Conservation (phyloP, 1,140 invertebrate species). For the Neodiprion lecontei region DNA sequence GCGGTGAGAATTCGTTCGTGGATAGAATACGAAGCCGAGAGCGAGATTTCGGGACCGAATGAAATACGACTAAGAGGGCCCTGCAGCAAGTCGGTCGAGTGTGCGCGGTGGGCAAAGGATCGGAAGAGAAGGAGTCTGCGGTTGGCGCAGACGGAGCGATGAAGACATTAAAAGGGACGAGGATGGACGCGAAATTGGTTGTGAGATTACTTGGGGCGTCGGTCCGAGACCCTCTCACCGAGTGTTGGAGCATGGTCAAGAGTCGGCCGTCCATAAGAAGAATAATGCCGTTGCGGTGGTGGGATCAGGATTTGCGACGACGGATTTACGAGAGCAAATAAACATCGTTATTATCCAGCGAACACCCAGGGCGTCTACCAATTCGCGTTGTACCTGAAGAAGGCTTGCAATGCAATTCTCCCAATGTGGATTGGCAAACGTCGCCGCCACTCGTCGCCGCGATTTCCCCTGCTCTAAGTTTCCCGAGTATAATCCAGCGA, state of each 20-base stretch:
- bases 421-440: too few relatives aligned
- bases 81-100: too few relatives aligned
- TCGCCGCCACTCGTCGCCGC: too few relatives aligned
- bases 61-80: too few relatives aligned
- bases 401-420: too few relatives aligned
- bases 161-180: constrained; percentile 54
- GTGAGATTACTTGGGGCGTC: constrained; percentile 32
- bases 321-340: background rate
- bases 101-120: background rate
- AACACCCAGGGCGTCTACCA: background rate
- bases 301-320: background rate
- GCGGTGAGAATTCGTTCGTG: too few relatives aligned
- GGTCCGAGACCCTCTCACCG: background rate
- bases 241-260: background rate
- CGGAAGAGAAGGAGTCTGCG: constrained; percentile 10
- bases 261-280: too few relatives aligned
- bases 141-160: constrained; percentile 41
- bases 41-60: too few relatives aligned
- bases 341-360: background rate
- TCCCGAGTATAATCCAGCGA: background rate
- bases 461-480: too few relatives aligned
- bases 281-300: background rate
- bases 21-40: too few relatives aligned
- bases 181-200: constrained; percentile 44
- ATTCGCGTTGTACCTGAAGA: too few relatives aligned